Evolutionary conservation across 2,888 invertebrate species (phyloP), one percentile per base, ranked within the genome.

Genomic region (Deilephila elpenor): DNA sequence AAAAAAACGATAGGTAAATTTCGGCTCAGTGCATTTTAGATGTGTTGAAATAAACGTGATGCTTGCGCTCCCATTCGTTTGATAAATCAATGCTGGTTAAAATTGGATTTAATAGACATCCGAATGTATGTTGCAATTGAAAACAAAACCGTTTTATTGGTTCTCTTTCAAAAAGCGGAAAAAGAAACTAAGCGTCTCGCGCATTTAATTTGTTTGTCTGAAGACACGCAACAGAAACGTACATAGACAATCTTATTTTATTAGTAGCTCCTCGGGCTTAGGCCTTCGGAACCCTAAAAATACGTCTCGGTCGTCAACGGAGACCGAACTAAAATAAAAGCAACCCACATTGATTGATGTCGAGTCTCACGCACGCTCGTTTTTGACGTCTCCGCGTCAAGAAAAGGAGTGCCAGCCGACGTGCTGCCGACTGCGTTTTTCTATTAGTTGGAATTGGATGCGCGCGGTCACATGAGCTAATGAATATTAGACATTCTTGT

Each of bases 331-430:
- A 88, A 92, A 93, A 93, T 92, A 91, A 89, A 88, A 85, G 80
- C 83, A 86, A 82, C 86, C 87, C 82, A 88, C 86, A 90, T 91
- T 93, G 93, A 93, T 93, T 92, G 93, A 93, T 93, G 92, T 89
- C 85, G 83, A 84, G 89, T 88, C 86, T 85, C 90, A 89, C 87
- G 88, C 88, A 84, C 90, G 88, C 86, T 89, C 86, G 90, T 90
- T 90, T 92, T 90, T 93, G 93, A 93, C 92, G 83, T 87, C 81
- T 83, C 82, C 82, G 85, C 86, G 88, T 89, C 89, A 89, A 88
- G 90, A 87, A 88, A 89, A 88, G 89, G 88, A 91, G 91, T 89
- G 89, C 84, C 87, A 88, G 85, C 83, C 83, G 88, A 89, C 83
- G 84, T 82, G 87, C 82, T 82, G 81, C 79, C 85, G 83, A 81